Evolutionary conservation across 2,797 vertebrate species (phyloP), one percentile per base, ranked within the genome.

Genomic region (Molossus molossus): DNA sequence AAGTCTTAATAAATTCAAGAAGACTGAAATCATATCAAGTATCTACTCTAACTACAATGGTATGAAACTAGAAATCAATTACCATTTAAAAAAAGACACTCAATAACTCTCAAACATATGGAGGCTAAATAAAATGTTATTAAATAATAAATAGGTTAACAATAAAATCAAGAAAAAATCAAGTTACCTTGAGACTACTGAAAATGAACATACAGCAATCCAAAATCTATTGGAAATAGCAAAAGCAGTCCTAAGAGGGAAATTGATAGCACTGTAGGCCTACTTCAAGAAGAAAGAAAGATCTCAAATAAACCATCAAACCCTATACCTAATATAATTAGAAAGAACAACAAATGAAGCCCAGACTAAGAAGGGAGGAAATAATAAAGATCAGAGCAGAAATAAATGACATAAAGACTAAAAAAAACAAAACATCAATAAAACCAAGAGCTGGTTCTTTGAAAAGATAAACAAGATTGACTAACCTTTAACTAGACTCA

Each of bases 1-100:
- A 77, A 79, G 76, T 79, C 76, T 79, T 37, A 79, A 79, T 79
- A 79, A 79, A 79, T 58, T 58, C 33, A 58, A 58, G 53, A 57
- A 79, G 53, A 37, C 4, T 79, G 55, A 79, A 79, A 79, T 79
- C n/a, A 79, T 79, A 37, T 79, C 21, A 37, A 37, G 57, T 55
- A 79, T 25, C 37, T 79, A 58, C 55, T 79, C 76, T 13, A 37
- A 58, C n/a, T 55, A 79, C 55, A 79, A 58, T 79, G 7, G 76
- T 37, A 79, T 79, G 76, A 58, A 58, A 79, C 21, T 4, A 58
- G 55, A 58, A 57, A 58, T 33, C 33, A 70, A 70, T 73, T 45
- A 72, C 21, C 33, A 45, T 37, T 45, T 45, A 72, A 72, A 45
- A 25, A 33, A 79, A 45, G 1, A 45, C 40, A 45, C 40, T 45